Evolutionary conservation across 92 coral and sea anemone genomes (phyloP).

Genomic region (Scolanthus callimorphus): DNA sequence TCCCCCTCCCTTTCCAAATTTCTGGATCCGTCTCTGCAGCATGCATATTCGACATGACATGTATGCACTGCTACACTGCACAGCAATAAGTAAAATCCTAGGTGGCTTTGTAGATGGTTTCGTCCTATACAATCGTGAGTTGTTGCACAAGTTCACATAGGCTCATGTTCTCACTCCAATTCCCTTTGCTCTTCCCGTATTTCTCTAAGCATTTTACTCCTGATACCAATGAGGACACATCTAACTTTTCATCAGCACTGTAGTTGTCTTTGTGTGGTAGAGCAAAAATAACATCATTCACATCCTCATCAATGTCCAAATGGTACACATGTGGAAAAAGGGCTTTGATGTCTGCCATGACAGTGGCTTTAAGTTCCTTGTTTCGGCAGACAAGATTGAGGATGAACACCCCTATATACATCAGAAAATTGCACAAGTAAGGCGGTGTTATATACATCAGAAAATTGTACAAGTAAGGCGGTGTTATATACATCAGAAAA

Average conservation of each 20-base stretch:
- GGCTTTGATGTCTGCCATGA: slow-evolving; percentile 46
- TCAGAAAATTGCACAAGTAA: too few relatives aligned
- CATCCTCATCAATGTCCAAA: slow-evolving; percentile 61
- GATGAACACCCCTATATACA: slow-evolving; percentile 69
- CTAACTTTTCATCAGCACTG: neutral
- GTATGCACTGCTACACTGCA: too few relatives aligned
- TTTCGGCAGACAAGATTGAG: slow-evolving; percentile 82
- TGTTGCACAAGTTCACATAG: slow-evolving; percentile 49
- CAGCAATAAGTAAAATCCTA: too few relatives aligned
- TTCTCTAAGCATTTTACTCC: slow-evolving; percentile 41
- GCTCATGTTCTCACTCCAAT: slow-evolving; percentile 60
- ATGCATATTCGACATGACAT: too few relatives aligned
- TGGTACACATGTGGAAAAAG: slow-evolving; percentile 57
- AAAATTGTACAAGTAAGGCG: too few relatives aligned
- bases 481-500: too few relatives aligned
- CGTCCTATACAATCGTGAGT: slow-evolving; percentile 28
- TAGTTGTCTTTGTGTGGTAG: slow-evolving; percentile 14
- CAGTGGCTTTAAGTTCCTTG: slow-evolving; percentile 23
- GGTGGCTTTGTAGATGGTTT: too few relatives aligned
- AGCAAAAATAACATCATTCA: slow-evolving; percentile 70
- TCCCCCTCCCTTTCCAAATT: too few relatives aligned
- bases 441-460: too few relatives aligned
- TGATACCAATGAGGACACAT: slow-evolving; percentile 6
- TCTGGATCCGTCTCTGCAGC: too few relatives aligned
- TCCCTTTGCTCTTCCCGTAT: slow-evolving; percentile 38